Evolutionary conservation across 2,797 vertebrate genomes (phyloP).

Genomic region (Peromyscus aztecus): DNA sequence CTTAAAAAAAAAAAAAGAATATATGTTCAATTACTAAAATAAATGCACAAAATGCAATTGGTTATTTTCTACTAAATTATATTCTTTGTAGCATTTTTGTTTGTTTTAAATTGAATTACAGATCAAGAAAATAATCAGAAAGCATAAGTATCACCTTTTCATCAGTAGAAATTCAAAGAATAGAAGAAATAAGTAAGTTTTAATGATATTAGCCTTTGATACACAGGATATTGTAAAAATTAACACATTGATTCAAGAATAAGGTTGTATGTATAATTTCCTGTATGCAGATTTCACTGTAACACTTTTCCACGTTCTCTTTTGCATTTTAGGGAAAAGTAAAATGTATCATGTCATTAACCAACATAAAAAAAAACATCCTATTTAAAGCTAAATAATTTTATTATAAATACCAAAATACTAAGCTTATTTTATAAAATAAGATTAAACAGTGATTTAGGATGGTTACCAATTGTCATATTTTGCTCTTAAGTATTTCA

Average conservation of each 20-base stretch:
- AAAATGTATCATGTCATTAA: neutral
- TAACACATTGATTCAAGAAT: neutral
- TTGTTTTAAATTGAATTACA: neutral
- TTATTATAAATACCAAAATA: neutral
- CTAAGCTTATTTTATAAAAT: neutral
- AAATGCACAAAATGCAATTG: neutral
- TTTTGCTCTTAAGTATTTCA: neutral
- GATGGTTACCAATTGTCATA: neutral
- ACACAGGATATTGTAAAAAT: neutral
- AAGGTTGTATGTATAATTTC: neutral
- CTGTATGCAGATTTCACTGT: neutral
- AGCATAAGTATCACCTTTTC: neutral
- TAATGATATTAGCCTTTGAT: neutral
- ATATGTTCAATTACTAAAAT: neutral
- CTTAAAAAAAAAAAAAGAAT: no score
- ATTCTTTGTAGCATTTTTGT: neutral
- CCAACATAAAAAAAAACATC: neutral
- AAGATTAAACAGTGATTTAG: neutral
- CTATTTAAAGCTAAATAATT: neutral
- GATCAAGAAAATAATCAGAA: neutral
- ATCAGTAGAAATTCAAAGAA: neutral
- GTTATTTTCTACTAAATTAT: neutral
- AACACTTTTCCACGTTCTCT: neutral
- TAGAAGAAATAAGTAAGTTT: neutral
- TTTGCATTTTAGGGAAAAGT: neutral